Evolutionary conservation across 2,888 invertebrate genomes (phyloP).

Genomic region (Eristalinus aeneus): DNA sequence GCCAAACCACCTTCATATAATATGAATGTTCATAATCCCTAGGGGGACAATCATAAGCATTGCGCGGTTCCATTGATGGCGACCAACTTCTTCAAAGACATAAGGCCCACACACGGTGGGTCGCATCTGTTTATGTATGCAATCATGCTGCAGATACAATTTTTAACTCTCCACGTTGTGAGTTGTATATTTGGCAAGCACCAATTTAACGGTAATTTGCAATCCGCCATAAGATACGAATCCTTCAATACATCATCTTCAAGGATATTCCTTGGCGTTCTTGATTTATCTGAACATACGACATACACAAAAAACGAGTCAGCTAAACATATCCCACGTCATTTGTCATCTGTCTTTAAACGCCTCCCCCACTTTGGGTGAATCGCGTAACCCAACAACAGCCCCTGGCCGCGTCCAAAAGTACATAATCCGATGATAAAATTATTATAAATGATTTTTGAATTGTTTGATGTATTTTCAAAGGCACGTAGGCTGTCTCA

Average conservation of each 20-base stretch:
- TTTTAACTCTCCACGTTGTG: background rate
- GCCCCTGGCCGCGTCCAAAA: background rate
- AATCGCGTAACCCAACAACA: background rate
- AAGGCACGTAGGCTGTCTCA: conserved; percentile 45
- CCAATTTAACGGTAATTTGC: conserved; percentile 65
- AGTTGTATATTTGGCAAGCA: background rate
- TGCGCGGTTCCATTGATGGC: background rate
- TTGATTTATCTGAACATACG: conserved; percentile 51
- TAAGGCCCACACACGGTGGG: background rate
- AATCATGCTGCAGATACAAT: background rate
- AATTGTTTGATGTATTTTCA: conserved; percentile 61
- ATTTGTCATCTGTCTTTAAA: conserved; percentile 61
- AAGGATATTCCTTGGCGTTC: background rate
- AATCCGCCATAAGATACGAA: conserved; percentile 26
- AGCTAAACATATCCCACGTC: conserved; percentile 38
- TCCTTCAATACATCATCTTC: conserved; percentile 55
- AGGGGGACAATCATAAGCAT: background rate
- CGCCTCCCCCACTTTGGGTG: background rate
- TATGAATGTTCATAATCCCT: conserved; percentile 4
- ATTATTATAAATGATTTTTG: conserved; percentile 71
- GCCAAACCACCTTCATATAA: conserved; percentile 30
- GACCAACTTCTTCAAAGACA: no score
- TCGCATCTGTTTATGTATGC: background rate
- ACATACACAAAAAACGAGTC: conserved; percentile 13
- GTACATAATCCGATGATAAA: conserved; percentile 66